Evolutionary conservation across 2,888 invertebrate species (phyloP).

Genomic region (Eustalomyia histrio): DNA sequence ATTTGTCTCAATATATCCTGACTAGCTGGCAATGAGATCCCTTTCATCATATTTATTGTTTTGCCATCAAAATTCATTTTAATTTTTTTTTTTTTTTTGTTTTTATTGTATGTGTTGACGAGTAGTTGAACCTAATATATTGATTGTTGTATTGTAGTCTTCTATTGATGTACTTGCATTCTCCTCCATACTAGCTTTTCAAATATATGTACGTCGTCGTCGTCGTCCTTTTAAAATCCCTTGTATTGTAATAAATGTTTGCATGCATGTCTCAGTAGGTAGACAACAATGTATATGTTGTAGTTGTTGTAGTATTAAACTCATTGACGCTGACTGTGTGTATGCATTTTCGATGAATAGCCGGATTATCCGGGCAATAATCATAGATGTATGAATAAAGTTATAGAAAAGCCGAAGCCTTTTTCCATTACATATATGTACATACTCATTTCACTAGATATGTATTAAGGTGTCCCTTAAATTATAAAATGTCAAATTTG

Average conservation of each 20-base stretch:
- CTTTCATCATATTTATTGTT: slow-evolving; percentile 71
- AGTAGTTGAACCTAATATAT: slow-evolving; percentile 53
- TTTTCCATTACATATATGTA: slow-evolving; percentile 36
- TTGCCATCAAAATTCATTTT: slow-evolving; percentile 58
- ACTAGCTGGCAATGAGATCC: slow-evolving; percentile 45
- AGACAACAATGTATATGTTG: background rate
- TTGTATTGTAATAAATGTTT: slow-evolving; percentile 37
- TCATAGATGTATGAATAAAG: slow-evolving; percentile 74
- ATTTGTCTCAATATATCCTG: slow-evolving; percentile 43
- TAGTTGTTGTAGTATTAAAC: slow-evolving; percentile 2
- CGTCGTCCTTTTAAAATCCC: slow-evolving; percentile 45
- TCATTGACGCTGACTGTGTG: slow-evolving; percentile 1
- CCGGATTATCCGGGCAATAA: slow-evolving; percentile 77
- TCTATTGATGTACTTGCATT: slow-evolving; percentile 43
- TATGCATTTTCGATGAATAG: slow-evolving; percentile 68
- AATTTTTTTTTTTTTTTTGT: slow-evolving; percentile 39
- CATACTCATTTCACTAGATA: background rate
- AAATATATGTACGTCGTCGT: slow-evolving; percentile 48
- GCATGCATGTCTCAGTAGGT: background rate
- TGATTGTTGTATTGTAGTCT: slow-evolving; percentile 60
- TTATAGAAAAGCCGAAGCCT: slow-evolving; percentile 68
- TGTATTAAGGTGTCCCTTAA: too few species aligned
- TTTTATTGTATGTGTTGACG: slow-evolving; percentile 55
- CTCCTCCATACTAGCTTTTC: slow-evolving; percentile 41
- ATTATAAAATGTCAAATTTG: too few species aligned